Evolutionary conservation across 2,888 invertebrate genomes (phyloP).

Genomic region (Nysson spinosus): DNA sequence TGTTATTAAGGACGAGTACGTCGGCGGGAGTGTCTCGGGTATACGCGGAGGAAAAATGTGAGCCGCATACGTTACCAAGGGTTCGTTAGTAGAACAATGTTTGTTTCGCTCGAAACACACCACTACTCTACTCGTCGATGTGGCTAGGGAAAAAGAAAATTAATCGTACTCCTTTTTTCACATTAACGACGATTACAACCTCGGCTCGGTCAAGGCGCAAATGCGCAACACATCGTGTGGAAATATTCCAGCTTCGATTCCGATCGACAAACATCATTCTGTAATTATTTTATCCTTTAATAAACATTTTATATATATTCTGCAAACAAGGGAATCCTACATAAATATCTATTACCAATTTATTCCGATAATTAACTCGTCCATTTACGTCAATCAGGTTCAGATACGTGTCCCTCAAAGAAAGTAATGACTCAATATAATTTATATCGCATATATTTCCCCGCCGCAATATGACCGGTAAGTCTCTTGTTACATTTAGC

Average conservation of each 20-base stretch:
- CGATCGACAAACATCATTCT: too few relatives aligned
- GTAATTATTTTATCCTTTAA: too few relatives aligned
- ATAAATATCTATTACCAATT: too few relatives aligned
- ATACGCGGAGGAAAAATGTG: slow-evolving; percentile 34
- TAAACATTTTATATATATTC: too few relatives aligned
- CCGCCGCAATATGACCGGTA: slow-evolving; percentile 9
- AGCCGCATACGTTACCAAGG: slow-evolving; percentile 12
- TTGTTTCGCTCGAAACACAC: neutral
- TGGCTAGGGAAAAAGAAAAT: slow-evolving; percentile 7
- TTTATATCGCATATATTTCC: slow-evolving; percentile 17
- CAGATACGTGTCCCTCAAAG: neutral
- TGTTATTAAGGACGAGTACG: slow-evolving; percentile 59
- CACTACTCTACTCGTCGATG: neutral
- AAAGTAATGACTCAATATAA: slow-evolving; percentile 18
- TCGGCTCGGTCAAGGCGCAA: neutral
- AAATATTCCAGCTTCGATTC: neutral
- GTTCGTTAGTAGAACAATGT: slow-evolving; percentile 29
- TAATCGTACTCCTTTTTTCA: slow-evolving; percentile 5
- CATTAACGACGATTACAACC: slow-evolving; percentile 14
- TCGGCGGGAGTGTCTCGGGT: slow-evolving; percentile 17
- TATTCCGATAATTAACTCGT: neutral
- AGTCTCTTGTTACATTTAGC: slow-evolving; percentile 65
- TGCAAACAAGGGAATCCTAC: too few relatives aligned
- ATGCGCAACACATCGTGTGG: neutral
- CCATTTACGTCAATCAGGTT: too few relatives aligned